A percentile compares a stretch with the other conserved stretches of the same genome.
Evolutionary conservation across 2,113 vertebrate species (phyloP).

Genomic region (Formicarius rufipectus): DNA sequence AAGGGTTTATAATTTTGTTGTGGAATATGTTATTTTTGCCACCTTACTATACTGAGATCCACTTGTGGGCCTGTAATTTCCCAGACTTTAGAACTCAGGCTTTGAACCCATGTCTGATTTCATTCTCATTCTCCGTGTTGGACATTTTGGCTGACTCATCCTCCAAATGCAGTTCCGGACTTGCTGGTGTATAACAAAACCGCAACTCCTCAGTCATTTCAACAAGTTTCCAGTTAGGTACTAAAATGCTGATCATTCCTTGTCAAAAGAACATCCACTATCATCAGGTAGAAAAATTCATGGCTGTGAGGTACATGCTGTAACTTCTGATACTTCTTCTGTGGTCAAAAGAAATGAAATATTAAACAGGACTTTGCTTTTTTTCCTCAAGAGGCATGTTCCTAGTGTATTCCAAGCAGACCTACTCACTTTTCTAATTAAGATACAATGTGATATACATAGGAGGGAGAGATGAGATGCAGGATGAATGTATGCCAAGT

Average conservation of each 20-base stretch:
- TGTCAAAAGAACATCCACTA: background rate
- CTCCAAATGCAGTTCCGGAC: slow-evolving; percentile 12
- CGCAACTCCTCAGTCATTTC: slow-evolving; percentile 19
- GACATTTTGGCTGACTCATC: background rate
- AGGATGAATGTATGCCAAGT: slow-evolving; percentile 35
- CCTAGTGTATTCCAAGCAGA: slow-evolving; percentile 5
- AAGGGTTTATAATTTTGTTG: background rate
- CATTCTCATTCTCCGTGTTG: background rate
- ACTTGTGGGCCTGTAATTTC: background rate
- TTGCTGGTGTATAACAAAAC: background rate
- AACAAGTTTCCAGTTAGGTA: slow-evolving; percentile 9
- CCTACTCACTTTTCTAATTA: slow-evolving; percentile 54
- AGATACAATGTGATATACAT: slow-evolving; percentile 27
- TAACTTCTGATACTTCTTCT: background rate
- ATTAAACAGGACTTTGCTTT: background rate
- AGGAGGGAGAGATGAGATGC: slow-evolving; percentile 32
- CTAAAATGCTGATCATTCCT: slow-evolving; percentile 9
- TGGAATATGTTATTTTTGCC: background rate
- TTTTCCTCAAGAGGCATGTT: background rate
- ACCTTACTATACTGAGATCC: background rate
- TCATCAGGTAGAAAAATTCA: background rate
- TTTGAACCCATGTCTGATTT: background rate
- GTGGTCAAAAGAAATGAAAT: background rate
- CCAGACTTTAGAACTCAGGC: background rate
- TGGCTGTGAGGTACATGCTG: background rate